Base-by-base conservation (phyloP, 2,797 vertebrate species). In the Galago senegalensis region DNA sequence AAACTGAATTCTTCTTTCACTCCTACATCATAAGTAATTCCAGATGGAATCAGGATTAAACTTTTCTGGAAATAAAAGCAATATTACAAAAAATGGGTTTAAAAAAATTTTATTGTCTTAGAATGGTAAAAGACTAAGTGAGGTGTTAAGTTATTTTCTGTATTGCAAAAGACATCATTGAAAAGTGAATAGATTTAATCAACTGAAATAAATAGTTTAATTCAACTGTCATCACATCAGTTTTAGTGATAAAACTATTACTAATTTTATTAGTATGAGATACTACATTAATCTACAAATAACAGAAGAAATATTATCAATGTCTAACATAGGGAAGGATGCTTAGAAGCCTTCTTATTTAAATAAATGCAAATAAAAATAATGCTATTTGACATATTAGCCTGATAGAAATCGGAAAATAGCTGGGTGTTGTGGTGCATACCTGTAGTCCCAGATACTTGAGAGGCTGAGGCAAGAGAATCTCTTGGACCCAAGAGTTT, bases 231-330 rank as follows among this genome's bases (percentile, higher is more conserved):
- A 40, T 90, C 31, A 82, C 25, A 34, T 83, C 53, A 23, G 61
- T 61, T 34, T 82, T 84, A 86, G 6, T 90, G 31, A 43, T 65
- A 73, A 73, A 77, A 87, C 43, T 89, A 40, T 87, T 76, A 84
- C 8, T 79, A 37, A 76, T 60, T 21, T 90, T 84, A 31, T 21
- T 88, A 88, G 17, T 82, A 84, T n/a, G 25, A 70, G 31, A 60
- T 0, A 53, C 23, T 56, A 17, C 21, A 23, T 84, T 53, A 81
- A 3, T 72, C 75, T 81, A 43, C 43, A 89, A 0, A 73, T 75
- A 92, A 61, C 34, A 87, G 58, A 88, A 87, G 25, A 92, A 77
- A 53, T 77, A 84, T 46, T 77, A 84, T 46, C 87, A 83, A 83
- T 91, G 70, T n/a, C 25, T 29, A 89, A 1, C 31, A 34, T 58